Base-by-base conservation (phyloP, 2,888 invertebrate species). In the Therioaphis trifolii region DNA sequence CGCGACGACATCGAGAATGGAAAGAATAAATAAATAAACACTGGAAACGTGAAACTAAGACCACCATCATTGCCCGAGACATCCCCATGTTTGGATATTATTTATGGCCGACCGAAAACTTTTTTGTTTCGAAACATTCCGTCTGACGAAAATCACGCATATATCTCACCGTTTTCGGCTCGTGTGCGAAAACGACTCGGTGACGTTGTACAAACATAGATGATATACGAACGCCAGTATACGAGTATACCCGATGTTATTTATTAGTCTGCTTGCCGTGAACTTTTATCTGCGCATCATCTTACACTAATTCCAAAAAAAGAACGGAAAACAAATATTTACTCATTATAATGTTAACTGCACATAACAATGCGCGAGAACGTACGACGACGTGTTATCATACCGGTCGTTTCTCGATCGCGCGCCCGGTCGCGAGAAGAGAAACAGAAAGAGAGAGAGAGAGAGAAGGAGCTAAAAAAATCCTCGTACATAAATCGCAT, bases 121-220 rank as follows among this genome's bases (percentile, higher is more conserved):
- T 74, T 74, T 74, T 74, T 55, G 35, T 72, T 72, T 55, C 35
- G 74, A 74, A 74, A 74, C 55, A 74, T 74, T 74, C 29, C 35
- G 7, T n/a, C 29, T 15, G 21, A 55, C 55, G 29, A 15, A 74
- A 35, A 55, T 24, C 3, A 35, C 7, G n/a, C 24, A n/a, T 14
- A 35, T 21, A 74, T 15, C 24, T 74, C 29, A 55, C 55, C 74
- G 21, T 55, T 55, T 74, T 27, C 27, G 61, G 43, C 55, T 43
- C 5, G 27, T 75, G 35, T 35, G 52, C 61, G 43, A 61, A 58
- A 75, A 27, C 75, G 35, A 74, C 74, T 21, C 40, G 15, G 4
- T 40, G 58, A 2, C 35, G 35, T 35, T 35, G 35, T 35, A 7
- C 7, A 35, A 35, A 7, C 7, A 7, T 35, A 35, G 7, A 7